phyloP scores from a whole-genome alignment of 2,888 invertebrate genomes.

The Drosophila fulvimacula region DNA sequence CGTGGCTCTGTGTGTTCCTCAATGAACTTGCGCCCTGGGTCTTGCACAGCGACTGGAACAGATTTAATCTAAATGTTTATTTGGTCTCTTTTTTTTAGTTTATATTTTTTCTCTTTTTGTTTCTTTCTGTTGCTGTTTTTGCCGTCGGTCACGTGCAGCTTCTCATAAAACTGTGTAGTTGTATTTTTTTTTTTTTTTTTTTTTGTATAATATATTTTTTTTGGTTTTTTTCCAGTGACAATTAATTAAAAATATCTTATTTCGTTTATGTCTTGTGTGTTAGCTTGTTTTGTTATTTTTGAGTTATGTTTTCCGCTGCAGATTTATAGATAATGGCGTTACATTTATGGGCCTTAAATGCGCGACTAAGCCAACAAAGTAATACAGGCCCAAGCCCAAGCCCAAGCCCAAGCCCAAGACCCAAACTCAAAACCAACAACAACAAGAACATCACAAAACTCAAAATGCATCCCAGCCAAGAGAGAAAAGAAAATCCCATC shows the following conservation, averaged over 20 bases:
- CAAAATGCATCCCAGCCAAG: conserved; percentile 17
- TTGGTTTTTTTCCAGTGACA: conserved; percentile 50
- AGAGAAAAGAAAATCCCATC: neutral
- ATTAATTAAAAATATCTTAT: conserved; percentile 81
- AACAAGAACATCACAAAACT: neutral
- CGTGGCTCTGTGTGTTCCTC: conserved; percentile 48
- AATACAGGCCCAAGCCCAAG: neutral
- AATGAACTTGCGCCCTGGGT: conserved; percentile 71
- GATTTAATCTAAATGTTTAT: conserved; percentile 76
- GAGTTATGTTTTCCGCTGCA: conserved; percentile 82
- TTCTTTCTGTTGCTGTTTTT: conserved; percentile 40
- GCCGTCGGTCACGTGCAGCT: conserved; percentile 69
- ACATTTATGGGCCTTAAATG: conserved; percentile 72
- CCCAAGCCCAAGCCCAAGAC: neutral
- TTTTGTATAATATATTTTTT: neutral
- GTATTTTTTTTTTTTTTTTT: conserved; percentile 32
- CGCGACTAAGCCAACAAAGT: conserved; percentile 32
- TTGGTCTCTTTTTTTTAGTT: conserved; percentile 56
- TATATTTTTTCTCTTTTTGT: conserved; percentile 20
- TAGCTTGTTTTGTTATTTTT: conserved; percentile 65
- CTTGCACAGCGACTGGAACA: conserved; percentile 33
- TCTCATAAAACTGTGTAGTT: conserved; percentile 55
- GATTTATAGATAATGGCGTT: conserved; percentile 77
- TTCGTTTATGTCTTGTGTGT: conserved; percentile 67
- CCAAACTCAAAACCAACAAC: neutral